These are phyloP conservation scores for Gallinago stenura DNA, from an alignment of 2,797 vertebrate genomes.

Conservation along the genomic window DNA sequence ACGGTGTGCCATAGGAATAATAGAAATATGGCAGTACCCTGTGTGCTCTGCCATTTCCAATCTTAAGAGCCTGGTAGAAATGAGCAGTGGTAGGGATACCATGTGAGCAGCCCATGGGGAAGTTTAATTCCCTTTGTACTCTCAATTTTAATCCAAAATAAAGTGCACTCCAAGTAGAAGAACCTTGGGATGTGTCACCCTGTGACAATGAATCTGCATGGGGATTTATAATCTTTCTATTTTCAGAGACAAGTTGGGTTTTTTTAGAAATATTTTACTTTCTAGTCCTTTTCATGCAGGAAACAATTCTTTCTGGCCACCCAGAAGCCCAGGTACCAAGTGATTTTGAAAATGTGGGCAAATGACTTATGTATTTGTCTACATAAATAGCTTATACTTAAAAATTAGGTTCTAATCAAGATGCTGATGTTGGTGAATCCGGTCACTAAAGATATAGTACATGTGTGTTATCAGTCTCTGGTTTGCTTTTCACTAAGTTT, in stretches of 20 bases:
- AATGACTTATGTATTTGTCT: background rate
- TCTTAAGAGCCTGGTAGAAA: background rate
- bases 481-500: background rate
- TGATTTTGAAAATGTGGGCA: background rate
- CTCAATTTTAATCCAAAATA: background rate
- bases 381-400: background rate
- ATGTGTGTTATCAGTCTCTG: background rate
- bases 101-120: background rate
- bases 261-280: background rate
- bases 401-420: background rate
- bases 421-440: background rate
- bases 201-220: background rate
- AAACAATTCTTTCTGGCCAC: background rate
- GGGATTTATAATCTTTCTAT: background rate
- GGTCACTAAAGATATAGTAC: background rate
- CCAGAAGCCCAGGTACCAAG: background rate
- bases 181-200: background rate
- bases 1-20: background rate
- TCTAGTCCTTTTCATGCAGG: background rate
- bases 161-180: background rate
- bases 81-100: background rate
- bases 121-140: background rate
- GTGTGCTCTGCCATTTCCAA: background rate
- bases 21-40: background rate
- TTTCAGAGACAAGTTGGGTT: background rate